Percentiles rank a stretch among this genome's conserved stretches.
Evolutionary conservation across 2,888 invertebrate genomes (phyloP).

Genomic region (Nudaria mundana): DNA sequence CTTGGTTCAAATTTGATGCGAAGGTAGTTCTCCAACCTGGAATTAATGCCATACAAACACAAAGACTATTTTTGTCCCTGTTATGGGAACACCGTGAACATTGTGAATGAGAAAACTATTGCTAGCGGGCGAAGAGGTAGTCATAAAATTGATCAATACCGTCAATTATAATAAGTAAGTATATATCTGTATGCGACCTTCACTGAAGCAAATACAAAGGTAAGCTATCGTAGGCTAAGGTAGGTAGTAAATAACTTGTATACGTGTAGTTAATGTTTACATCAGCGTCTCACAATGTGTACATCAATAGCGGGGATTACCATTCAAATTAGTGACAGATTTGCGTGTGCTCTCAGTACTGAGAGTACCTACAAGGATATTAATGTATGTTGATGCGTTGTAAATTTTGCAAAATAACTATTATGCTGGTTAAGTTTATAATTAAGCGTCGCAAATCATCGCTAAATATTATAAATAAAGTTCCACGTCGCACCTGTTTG

Average conservation of each 20-base stretch:
- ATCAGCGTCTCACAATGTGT: slow-evolving; percentile 7
- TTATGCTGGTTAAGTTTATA: slow-evolving; percentile 23
- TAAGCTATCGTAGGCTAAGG: no score
- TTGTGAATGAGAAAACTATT: not conserved
- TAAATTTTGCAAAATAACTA: slow-evolving; percentile 25
- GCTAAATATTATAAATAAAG: no score
- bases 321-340: slow-evolving; percentile 16
- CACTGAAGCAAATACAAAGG: no score
- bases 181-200: slow-evolving; percentile 11
- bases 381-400: slow-evolving; percentile 9
- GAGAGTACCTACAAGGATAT: slow-evolving; percentile 12
- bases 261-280: slow-evolving; percentile 12
- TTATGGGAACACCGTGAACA: no score
- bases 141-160: slow-evolving; percentile 1
- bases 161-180: slow-evolving; percentile 16
- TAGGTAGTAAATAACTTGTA: slow-evolving; percentile 17
- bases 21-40: no score
- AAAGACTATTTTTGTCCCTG: no score
- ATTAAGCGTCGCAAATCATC: no score
- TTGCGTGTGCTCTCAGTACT: slow-evolving; percentile 3
- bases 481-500: no score
- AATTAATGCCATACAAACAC: no score
- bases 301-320: slow-evolving; percentile 9
- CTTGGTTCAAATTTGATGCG: no score
- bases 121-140: no score